Evolutionary conservation across 92 coral and sea anemone genomes (phyloP).

Genomic region (Porites rus): DNA sequence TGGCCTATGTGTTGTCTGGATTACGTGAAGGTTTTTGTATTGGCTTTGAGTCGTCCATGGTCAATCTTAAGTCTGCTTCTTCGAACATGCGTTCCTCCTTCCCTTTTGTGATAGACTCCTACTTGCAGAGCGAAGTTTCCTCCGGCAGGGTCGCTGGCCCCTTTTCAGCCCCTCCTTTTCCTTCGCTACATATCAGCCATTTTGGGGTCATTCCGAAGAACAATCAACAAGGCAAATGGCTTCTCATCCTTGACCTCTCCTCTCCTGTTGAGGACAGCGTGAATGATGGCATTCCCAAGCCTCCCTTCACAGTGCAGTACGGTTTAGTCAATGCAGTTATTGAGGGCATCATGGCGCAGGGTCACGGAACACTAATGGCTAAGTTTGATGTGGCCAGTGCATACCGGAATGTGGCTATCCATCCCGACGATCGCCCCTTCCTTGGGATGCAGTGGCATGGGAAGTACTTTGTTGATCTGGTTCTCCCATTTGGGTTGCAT

Average conservation of each 20-base stretch:
- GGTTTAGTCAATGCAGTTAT: too few relatives aligned
- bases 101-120: conserved; percentile 11
- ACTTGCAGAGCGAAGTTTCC: neutral
- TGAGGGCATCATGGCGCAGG: too few relatives aligned
- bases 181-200: neutral
- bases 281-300: conserved; percentile 32
- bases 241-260: conserved; percentile 45
- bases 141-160: conserved; percentile 36
- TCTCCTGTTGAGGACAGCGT: conserved; percentile 39
- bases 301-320: too few relatives aligned
- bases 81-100: neutral
- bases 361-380: neutral
- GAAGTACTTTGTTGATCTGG: neutral
- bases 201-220: conserved; percentile 8
- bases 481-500: too few relatives aligned
- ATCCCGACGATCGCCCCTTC: neutral
- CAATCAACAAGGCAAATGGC: conserved; percentile 40
- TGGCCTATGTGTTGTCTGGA: neutral
- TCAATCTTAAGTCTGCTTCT: neutral
- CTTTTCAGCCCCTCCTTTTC: neutral
- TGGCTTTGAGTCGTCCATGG: neutral
- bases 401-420: neutral
- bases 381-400: neutral
- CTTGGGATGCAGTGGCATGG: neutral
- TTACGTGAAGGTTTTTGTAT: neutral